Conservation (phyloP, 2,888 invertebrate species). For the Parnassius glacialis region DNA sequence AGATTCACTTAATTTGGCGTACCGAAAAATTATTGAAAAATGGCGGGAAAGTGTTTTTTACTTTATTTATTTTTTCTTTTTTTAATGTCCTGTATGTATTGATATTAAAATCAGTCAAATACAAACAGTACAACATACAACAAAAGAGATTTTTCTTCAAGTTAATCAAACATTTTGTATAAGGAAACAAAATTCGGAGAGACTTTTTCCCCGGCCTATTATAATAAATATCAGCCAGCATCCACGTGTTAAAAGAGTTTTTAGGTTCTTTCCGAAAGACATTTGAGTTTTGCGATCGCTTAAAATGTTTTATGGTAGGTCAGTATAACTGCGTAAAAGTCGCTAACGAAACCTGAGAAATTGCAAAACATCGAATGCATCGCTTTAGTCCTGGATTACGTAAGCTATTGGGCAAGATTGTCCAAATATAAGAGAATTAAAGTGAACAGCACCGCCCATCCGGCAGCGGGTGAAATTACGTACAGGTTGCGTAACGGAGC, state of each 20-base stretch:
- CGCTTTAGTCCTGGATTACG: constrained; percentile 71
- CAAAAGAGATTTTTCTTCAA: no score
- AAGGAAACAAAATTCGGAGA: no score
- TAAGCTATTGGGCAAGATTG: constrained; percentile 68
- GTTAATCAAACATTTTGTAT: no score
- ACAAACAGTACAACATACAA: no score
- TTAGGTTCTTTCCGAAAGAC: constrained; percentile 12
- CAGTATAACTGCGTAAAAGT: constrained; percentile 52
- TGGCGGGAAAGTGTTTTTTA: no score
- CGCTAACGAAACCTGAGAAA: constrained; percentile 62
- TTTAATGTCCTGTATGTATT: no score
- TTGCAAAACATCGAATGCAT: constrained; percentile 64
- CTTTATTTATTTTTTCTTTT: no score
- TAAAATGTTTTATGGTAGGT: constrained; percentile 39
- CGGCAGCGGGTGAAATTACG: constrained; percentile 55
- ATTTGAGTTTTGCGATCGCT: constrained; percentile 4
- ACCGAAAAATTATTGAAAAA: no score
- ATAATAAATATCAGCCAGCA: no score
- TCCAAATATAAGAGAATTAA: constrained; percentile 63
- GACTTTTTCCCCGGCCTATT: no score
- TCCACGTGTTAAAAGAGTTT: not conserved
- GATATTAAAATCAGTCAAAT: no score
- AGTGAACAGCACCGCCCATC: constrained; percentile 51
- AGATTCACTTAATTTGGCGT: no score
- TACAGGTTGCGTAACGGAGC: constrained; percentile 53